phyloP scores from a whole-genome alignment of 2,888 invertebrate genomes.

The Hydropsyche betteni region DNA sequence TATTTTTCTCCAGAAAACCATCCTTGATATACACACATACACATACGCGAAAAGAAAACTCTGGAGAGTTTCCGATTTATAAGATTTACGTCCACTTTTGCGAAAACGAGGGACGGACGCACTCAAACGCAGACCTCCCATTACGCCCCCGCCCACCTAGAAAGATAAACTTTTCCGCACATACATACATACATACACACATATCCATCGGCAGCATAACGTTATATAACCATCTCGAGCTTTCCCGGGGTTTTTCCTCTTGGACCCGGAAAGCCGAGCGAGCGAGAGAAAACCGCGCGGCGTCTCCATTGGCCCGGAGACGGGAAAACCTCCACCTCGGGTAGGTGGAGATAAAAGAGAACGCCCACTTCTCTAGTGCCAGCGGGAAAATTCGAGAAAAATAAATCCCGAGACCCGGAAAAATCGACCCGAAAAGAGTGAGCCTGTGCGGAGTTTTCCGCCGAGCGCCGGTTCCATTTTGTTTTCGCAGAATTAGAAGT shows the following conservation, averaged over 20 bases:
- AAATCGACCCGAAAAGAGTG: constrained; percentile 4
- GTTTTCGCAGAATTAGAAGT: constrained; percentile 7
- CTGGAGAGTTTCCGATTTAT: constrained; percentile 28
- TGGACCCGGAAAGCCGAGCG: background rate
- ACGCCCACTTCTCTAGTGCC: constrained; percentile 22
- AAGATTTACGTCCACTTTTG: constrained; percentile 39
- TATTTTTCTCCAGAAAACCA: background rate
- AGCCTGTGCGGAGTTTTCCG: constrained; percentile 19
- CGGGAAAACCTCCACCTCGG: constrained; percentile 28
- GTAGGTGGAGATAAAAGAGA: constrained; percentile 40
- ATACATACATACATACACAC: constrained; percentile 29
- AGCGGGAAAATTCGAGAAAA: background rate
- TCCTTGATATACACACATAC: background rate
- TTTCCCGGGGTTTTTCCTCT: background rate
- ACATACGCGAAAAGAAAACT: constrained; percentile 12
- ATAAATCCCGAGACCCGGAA: background rate
- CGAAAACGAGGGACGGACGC: constrained; percentile 28
- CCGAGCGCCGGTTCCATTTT: constrained; percentile 34
- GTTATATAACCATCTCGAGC: constrained; percentile 12
- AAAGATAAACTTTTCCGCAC: constrained; percentile 29
- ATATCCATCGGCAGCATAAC: constrained; percentile 32
- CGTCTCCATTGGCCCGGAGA: constrained; percentile 16
- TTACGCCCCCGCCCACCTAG: constrained; percentile 33
- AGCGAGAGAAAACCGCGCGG: background rate
- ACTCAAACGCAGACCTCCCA: constrained; percentile 28